Percentiles rank a stretch among this genome's conserved stretches.
Conservation (phyloP, 92 coral and sea anemone genomes). For the Heteractis magnifica region DNA sequence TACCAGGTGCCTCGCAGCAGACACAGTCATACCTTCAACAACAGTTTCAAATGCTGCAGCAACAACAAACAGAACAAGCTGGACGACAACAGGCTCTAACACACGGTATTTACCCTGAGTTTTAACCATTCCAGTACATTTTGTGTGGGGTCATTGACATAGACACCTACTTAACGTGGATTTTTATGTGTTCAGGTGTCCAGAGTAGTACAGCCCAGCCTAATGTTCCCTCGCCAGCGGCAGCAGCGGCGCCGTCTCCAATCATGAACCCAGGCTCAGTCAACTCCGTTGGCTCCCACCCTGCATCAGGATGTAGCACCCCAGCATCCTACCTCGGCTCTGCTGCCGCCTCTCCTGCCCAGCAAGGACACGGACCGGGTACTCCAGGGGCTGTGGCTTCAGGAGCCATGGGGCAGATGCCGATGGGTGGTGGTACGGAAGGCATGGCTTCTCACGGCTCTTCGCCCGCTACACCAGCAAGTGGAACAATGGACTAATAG, state of each 20-base stretch:
- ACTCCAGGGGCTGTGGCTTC: constrained; percentile 59
- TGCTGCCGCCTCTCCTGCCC: constrained; percentile 66
- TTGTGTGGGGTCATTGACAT: background rate
- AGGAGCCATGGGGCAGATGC: constrained; percentile 38
- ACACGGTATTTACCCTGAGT: constrained; percentile 13
- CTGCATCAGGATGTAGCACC: constrained; percentile 89
- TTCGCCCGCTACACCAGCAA: constrained; percentile 57
- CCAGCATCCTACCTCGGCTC: constrained; percentile 83
- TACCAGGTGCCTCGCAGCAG: constrained; percentile 22
- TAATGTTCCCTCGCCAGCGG: constrained; percentile 57
- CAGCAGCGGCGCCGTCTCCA: constrained; percentile 67
- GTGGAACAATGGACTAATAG: constrained; percentile 23
- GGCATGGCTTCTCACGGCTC: constrained; percentile 62
- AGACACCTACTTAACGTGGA: background rate
- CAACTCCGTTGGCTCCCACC: constrained; percentile 67
- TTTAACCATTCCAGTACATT: background rate
- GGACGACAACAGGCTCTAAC: constrained; percentile 41
- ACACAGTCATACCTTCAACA: constrained; percentile 36
- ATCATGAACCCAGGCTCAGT: constrained; percentile 80
- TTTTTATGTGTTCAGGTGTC: background rate
- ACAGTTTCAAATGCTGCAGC: constrained; percentile 34
- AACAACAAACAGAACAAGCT: constrained; percentile 45
- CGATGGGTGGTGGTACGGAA: constrained; percentile 52
- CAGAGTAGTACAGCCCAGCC: background rate
- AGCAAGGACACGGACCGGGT: constrained; percentile 66